Base-by-base conservation (phyloP, 2,113 vertebrate species). In the Heterotis niloticus region DNA sequence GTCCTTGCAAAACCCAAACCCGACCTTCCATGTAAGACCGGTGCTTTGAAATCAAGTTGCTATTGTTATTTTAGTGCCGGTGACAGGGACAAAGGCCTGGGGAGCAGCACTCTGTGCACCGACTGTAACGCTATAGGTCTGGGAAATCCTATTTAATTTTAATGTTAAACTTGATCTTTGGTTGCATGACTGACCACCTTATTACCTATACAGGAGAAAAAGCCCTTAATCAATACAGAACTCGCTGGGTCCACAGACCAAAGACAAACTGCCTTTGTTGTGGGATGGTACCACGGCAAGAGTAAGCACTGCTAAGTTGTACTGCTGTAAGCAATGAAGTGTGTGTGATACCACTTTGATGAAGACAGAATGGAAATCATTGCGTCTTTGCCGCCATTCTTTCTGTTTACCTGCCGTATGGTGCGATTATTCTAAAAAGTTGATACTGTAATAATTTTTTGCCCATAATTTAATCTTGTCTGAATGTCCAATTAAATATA, bases 151-250 rank as follows among this genome's bases (percentile, higher is more conserved):
- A 88, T 90, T 91, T 91, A 85, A 90, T 94, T 95, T 95, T 92
- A 90, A 88, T 91, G 92, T 92, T 93, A 94, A 93, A 95, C 90
- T 93, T 89, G 93, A 96, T 95, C 94, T 93, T 89, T 66, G 83
- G 91, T 90, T 94, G 95, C 94, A 93, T 94, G 93, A 94, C 92
- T 94, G 94, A 94, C 90, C 92, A 92, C 89, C 91, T 94, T 93
- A 94, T 96, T 94, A 94, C 84, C 84, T 88, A 85, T 86, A 83
- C 76, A 80, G 81, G 20, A 17, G 70, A 56, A 86, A 88, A 88
- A 91, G 84, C 89, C 89, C n/a, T n/a, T 92, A 90, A 90, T 92
- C 91, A 81, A 88, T 81, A 81, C 84, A 87, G 81, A 87, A 90
- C 57, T n/a, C 77, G 82, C 87, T 83, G 85, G 90, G 87, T 89